Evolutionary conservation across 2,888 invertebrate species (phyloP), one percentile per base, ranked within the genome.

Genomic region (Ganaspis brasiliensis): DNA sequence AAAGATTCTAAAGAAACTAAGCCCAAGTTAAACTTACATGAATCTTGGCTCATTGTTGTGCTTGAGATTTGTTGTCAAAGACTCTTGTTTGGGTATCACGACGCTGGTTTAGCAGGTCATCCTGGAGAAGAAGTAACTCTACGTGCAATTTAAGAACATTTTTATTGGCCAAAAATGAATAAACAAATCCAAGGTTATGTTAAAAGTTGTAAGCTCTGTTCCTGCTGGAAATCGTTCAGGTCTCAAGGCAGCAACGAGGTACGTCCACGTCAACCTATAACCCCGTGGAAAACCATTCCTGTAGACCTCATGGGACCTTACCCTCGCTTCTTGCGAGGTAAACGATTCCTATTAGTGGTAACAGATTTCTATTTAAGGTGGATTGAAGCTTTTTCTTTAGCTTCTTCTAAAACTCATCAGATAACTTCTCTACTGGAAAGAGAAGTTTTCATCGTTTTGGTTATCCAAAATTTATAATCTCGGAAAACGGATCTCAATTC

Each of bases 361-460:
- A 84, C 82, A 0, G 83, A 85, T 67, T 16, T 83, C 84, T n/a
- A 79, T 55, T 80, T 81, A 10, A 73, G 81, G 19, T 87, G 86
- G 84, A 75, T 81, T 0, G 85, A 86, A 35, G 85, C 83, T 0
- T 84, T 81, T 67, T 59, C 84, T 1, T 10, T 79, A 0, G 49
- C 63, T 3, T 31, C 19, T 21, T 55, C 79, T 9, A 73, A 75
- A n/a, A n/a, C n/a, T n/a, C n/a, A n/a, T n/a, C n/a, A n/a, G n/a
- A n/a, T n/a, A n/a, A n/a, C n/a, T n/a, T n/a, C n/a, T n/a, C n/a
- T n/a, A n/a, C n/a, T n/a, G n/a, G n/a, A n/a, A n/a, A n/a, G n/a
- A n/a, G n/a, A n/a, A n/a, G n/a, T n/a, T n/a, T n/a, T n/a, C n/a
- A n/a, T n/a, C n/a, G n/a, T n/a, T n/a, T n/a, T n/a, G n/a, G n/a